Percentiles rank a stretch among this genome's conserved stretches.
Conservation (phyloP, 2,113 vertebrate genomes). For the Ovis aries region ARS-UI_Ramb_v3.0 NC_056068.1:72825501-72826000, state of each 20-base stretch:
- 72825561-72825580: fast-evolving
- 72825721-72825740: no score
- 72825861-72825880: not conserved
- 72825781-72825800: not conserved
- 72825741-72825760: not conserved
- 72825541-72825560: not conserved
- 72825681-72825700: not conserved
- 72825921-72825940: no score
- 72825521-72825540: not conserved
- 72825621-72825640: not conserved
- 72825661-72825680: not conserved
- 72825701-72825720: no score
- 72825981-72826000: no score
- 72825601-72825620: not conserved
- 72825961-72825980: no score
- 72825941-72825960: no score
- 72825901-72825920: no score
- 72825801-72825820: not conserved
- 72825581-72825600: fast-evolving
- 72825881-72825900: no score
- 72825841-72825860: not conserved
- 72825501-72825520: not conserved
- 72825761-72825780: not conserved
- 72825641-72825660: not conserved
- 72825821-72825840: not conserved